Evolutionary conservation across 2,113 vertebrate genomes (phyloP), one percentile per base, ranked within the genome.

Genomic region (Xiphias gladius): DNA sequence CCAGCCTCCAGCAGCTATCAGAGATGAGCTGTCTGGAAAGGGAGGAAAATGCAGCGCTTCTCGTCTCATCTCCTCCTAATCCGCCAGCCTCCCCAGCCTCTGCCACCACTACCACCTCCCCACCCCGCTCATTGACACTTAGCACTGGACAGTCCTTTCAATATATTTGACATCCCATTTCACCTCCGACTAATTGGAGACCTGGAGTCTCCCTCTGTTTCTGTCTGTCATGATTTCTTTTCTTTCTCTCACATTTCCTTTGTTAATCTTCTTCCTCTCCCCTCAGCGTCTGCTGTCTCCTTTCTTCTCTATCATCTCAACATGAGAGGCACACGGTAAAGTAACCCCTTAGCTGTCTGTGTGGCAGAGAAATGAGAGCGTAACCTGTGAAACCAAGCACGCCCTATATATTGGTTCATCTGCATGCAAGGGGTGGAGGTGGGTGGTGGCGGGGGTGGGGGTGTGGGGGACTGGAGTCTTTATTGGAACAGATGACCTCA

Each of bases 401-500:
- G 39, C 43, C 80, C 73, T 91, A 91, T 85, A 76, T 89, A 86
- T 88, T 80, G 62, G 76, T 84, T 88, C 87, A 90, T 91, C 86
- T 92, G 83, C 89, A 93, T 92, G 79, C 80, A 87, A 59, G 81
- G 73, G 73, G 28, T 4, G 32, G 32, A 35, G 6, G 32, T 3
- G 32, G 32, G 32, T 4, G 32, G 32, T 35, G 32, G 32, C 3
- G 32, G 32, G 6, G 32, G 32, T 35, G 32, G 32, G 32, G 32
- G 32, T 35, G 71, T 9, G 66, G 73, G 57, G 73, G 68, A 70
- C 88, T 37, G 73, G 37, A 72, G 80, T 87, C 87, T 92, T 86
- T 82, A 91, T 83, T 91, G 87, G 87, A 91, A 92, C 90, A 86
- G 87, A 93, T 92, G 86, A 94, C 92, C 92, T 89, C 80, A 71